Evolutionary conservation across 2,888 invertebrate genomes (phyloP).

Genomic region (Cryptocephalus moraei): DNA sequence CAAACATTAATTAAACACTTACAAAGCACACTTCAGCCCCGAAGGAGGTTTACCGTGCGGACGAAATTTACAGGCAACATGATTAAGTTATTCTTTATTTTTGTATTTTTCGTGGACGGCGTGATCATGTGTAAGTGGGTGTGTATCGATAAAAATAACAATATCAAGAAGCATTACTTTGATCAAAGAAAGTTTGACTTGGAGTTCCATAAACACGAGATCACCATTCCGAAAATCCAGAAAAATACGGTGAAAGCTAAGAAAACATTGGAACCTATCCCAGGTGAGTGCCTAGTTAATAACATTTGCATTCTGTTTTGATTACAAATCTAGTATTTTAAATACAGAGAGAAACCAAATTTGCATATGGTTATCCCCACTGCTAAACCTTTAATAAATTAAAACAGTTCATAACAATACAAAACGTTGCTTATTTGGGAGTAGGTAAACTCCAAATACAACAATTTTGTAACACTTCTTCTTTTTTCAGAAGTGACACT

Average conservation of each 20-base stretch:
- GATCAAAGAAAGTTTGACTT: constrained; percentile 5
- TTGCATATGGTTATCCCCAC: no score
- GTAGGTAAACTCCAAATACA: no score
- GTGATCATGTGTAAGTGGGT: constrained; percentile 7
- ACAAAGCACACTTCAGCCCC: background rate
- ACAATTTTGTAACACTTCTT: background rate
- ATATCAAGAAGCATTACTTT: constrained; percentile 9
- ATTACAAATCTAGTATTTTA: no score
- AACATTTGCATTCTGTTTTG: no score
- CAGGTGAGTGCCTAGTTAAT: constrained; percentile 2
- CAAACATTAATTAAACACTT: constrained; percentile 2
- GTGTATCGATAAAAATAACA: constrained; percentile 10
- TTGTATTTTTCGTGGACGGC: no score
- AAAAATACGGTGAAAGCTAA: constrained; percentile 1
- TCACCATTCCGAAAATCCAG: background rate
- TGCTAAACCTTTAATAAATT: no score
- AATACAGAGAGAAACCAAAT: no score
- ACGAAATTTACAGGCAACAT: no score
- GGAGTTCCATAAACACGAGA: constrained; percentile 5
- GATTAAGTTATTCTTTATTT: no score
- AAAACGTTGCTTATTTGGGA: no score
- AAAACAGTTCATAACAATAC: no score
- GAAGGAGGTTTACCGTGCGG: no score
- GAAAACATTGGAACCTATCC: background rate
- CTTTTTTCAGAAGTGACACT: constrained; percentile 7